A percentile compares a stretch with the other conserved stretches of the same genome.
Conservation (phyloP, 1,140 invertebrate species). For the Drosophila ironensis region DNA sequence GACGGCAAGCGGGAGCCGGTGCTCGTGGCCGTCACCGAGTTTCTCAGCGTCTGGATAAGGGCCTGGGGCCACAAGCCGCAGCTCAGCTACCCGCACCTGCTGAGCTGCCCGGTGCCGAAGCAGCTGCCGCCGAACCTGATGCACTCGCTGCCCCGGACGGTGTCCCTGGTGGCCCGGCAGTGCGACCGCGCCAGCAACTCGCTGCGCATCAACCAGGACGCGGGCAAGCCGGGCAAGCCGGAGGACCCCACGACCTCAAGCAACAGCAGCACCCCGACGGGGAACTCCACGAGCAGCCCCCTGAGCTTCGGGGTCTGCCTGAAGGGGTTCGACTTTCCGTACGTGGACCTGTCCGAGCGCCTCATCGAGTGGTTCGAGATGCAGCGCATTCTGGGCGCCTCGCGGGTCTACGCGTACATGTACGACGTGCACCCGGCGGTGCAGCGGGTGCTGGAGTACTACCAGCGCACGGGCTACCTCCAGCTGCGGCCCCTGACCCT, state of each 20-base stretch:
- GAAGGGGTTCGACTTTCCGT: slow-evolving; percentile 94
- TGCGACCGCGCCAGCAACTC: slow-evolving; percentile 93
- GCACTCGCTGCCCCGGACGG: slow-evolving; percentile 87
- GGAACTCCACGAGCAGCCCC: too few relatives aligned
- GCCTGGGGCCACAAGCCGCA: slow-evolving; percentile 95
- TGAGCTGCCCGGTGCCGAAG: slow-evolving; percentile 91
- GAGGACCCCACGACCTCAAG: background rate
- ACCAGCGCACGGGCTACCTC: slow-evolving; percentile 77
- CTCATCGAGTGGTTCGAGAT: slow-evolving; percentile 97
- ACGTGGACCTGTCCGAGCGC: slow-evolving; percentile 93
- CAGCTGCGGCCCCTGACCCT: slow-evolving; percentile 88
- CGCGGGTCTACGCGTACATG: slow-evolving; percentile 95
- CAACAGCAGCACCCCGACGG: slow-evolving; percentile 81
- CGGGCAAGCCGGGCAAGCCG: slow-evolving; percentile 84
- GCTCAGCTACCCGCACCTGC: slow-evolving; percentile 92
- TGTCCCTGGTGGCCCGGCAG: slow-evolving; percentile 90
- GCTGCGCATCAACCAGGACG: slow-evolving; percentile 89
- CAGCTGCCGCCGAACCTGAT: slow-evolving; percentile 84
- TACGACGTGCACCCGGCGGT: slow-evolving; percentile 95
- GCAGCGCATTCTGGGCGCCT: slow-evolving; percentile 91
- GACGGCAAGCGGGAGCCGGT: slow-evolving; percentile 88
- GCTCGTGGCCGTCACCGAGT: slow-evolving; percentile 89
- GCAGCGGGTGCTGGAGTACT: slow-evolving; percentile 88
- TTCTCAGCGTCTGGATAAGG: slow-evolving; percentile 94
- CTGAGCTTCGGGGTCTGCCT: slow-evolving; percentile 96